Evolutionary conservation across 30 jellyfish, hydroid and myxozoan species (phyloP), one percentile per base, ranked within the genome.

Genomic region (Chironex yamaguchii): DNA sequence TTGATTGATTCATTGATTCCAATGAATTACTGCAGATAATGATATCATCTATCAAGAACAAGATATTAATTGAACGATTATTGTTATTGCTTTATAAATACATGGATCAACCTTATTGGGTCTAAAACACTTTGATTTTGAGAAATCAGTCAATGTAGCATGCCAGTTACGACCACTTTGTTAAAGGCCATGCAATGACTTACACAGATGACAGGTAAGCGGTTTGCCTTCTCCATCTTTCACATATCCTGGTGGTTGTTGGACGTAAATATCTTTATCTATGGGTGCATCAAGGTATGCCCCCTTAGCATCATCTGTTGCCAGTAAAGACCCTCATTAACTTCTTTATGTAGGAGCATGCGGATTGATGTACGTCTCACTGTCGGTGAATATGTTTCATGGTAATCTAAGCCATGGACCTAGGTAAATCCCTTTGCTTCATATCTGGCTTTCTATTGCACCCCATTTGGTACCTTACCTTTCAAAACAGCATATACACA

Each of bases 161-260:
- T 89, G 85, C 91, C 97, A 89, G 63, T 89, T 89, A 4, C 97
- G 95, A n/a, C n/a, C n/a, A 62, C 96, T 89, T 50, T 89, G 97
- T 52, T 81, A 67, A 21, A 89, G 86, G 14, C 97, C 96, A 74
- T 89, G 69, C 1, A 89, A 49, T 3, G 97, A 89, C 32, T 71
- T 89, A n/a, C 81, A 67, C 71, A 89, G 70, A 26, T 89, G 80
- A 93, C 96, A 88, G 4, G 65, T 93, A 17, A 2, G 17, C 36
- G 29, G 11, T 12, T 3, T 22, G 23, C 29, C 69, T 2, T 25
- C 50, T 4, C 52, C 50, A 24, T 81, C 79, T 66, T 68, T 36
- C 50, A 36, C 52, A 63, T 82, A 82, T 4, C 95, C 95, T 26
- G 53, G 52, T 26, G 95, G 95, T 74, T 74, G 93, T n/a, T 74